Base-by-base conservation (phyloP, 2,888 invertebrate species). In the Caenorhabditis afra region DNA sequence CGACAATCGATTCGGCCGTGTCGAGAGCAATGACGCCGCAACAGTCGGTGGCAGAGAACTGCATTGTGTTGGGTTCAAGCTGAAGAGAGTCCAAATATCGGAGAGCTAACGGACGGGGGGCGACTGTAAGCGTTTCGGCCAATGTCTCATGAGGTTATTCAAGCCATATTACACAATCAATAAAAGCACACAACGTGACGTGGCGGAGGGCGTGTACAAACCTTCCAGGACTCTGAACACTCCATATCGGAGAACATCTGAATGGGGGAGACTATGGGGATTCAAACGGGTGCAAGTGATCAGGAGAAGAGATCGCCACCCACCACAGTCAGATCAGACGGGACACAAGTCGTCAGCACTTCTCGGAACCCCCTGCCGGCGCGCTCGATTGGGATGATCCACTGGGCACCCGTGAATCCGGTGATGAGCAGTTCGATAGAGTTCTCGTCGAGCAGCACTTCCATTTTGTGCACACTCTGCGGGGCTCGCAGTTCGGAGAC, bases 381-480 rank as follows among this genome's bases (percentile, higher is more conserved):
- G 44, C 75, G 81, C 65, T 89, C 88, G 12, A 89, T 61, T 7
- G 85, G 86, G 52, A 88, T 81, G n/a, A 87, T 65, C 84, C 85
- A 85, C 71, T 89, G 88, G 11, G 81, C 80, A 12, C 85, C 85
- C 22, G 83, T 83, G 50, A 83, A 86, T 37, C 85, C 81, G 8
- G 87, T 85, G 44, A 86, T 86, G 64, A 86, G 57, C n/a, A 86
- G 59, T 70, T 82, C 82, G 41, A 80, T 81, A 3, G 80, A 66
- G 41, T 77, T 77, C 8, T 76, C 73, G 50, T 81, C 81, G n/a
- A 74, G 35, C 61, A 83, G 80, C 12, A 85, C 52, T 18, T 87
- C 83, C n/a, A 87, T 66, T 18, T 78, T 61, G 61, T 83, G 84
- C 22, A 88, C 76, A 41, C 81, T 85, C 59, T 85, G 81, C 10